Base-by-base conservation (phyloP, 2,797 vertebrate genomes). In the Sciaenops ocellatus region DNA sequence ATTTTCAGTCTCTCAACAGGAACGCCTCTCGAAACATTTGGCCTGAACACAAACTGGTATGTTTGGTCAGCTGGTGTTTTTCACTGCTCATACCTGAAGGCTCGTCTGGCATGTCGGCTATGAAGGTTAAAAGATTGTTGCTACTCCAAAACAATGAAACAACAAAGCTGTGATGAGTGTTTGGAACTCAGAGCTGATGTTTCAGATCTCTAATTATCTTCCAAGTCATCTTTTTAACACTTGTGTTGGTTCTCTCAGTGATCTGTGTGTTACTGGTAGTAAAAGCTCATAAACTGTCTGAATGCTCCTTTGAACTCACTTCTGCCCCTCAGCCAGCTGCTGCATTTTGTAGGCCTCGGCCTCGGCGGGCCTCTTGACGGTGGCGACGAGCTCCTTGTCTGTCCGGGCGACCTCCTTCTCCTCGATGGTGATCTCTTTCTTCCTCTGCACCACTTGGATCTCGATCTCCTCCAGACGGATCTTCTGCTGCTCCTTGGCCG, bases 401-500 rank as follows among this genome's bases (percentile, higher is more conserved):
- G 92, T 95, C 20, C 97, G 94, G 46, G 87, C 85, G 0, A 97
- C 96, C 87, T 98, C 97, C 85, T 95, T 97, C 77, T 98, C 97
- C 91, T 97, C 96, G 1, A 98, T 95, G 28, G 93, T 90, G 92
- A 98, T 97, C 94, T 96, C 92, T 73, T 98, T 97, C 89, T 96
- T 93, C 70, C 97, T 93, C 87, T 97, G 96, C 80, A 98, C 97
- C 76, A 98, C 97, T 57, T 97, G 87, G 15, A 97, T 97, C 90
- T 98, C 96, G 0, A 97, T 97, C 87, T 97, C 95, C 92, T 98
- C 96, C 89, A 97, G 95, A 42, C 97, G 94, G 64, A 98, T 98
- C 93, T 96, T 97, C 85, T 98, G 97, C 92, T 97, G 97, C 30
- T 97, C 97, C 84, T 97, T 97, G 57, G 97, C 97, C 5, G 96